Base-by-base conservation (phyloP, 2,113 vertebrate species). In the Balaeniceps rex region DNA sequence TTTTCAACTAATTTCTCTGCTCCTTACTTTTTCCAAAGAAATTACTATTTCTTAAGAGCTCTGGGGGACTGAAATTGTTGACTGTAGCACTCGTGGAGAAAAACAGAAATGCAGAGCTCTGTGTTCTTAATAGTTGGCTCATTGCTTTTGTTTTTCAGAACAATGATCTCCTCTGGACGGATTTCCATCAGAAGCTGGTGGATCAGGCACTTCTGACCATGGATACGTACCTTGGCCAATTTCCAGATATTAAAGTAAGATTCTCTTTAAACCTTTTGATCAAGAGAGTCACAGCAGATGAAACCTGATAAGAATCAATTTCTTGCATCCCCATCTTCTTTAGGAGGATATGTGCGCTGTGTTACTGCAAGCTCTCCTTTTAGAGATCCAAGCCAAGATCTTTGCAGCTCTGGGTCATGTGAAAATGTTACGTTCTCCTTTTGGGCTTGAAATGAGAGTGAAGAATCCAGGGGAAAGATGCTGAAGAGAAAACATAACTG, bases 171-270 rank as follows among this genome's bases (percentile, higher is more conserved):
- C 98, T 99, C 6, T 99, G 99, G 99, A 98, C 98, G 3, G 99
- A 99, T 96, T 99, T 99, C 96, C 99, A 99, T 95, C 99, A 99
- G 98, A 99, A 99, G 95, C 96, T 99, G 95, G 99, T 99, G 52
- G 99, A 99, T 97, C 99, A 99, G 91, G 99, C 99, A 1, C 98
- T 99, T 74, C 99, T 99, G 86, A 99, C 99, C 75, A 99, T 99
- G 99, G 99, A 99, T 97, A 99, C 99, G 0, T 99, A 99, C 96
- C 98, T 99, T 87, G 99, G 99, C 76, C 99, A 99, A 96, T 99
- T 99, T 94, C 99, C 99, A 12, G 99, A 99, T 94, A 99, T 99
- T 96, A 99, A 99, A 98, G 99, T 99, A 97, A 96, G 97, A 33
- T 40, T 92, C 12, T 83, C 16, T 66, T 72, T 38, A 63, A 65